Evolutionary conservation across 2,888 invertebrate species (phyloP).

Genomic region (Polyommatus icarus): DNA sequence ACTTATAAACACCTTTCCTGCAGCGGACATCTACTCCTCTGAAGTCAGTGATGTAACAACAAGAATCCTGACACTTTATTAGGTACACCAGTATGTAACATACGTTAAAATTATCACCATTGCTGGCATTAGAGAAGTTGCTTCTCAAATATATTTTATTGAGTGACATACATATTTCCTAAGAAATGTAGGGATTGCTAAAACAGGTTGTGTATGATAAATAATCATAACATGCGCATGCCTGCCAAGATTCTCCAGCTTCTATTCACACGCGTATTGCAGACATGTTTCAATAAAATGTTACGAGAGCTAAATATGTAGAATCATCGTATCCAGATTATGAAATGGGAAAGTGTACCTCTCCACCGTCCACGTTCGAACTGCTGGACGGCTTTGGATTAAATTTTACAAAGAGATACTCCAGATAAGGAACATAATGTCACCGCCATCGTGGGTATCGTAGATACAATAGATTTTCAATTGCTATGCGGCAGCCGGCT

Average conservation of each 20-base stretch:
- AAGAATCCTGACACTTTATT: conserved; percentile 30
- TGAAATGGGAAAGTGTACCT: too few species aligned
- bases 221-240: conserved; percentile 33
- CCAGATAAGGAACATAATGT: too few species aligned
- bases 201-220: conserved; percentile 30
- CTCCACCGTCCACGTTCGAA: too few species aligned
- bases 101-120: conserved; percentile 28
- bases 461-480: too few species aligned
- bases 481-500: too few species aligned
- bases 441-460: too few species aligned
- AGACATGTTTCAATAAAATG: conserved; percentile 17
- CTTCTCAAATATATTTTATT: conserved; percentile 29
- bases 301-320: background rate
- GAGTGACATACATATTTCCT: conserved; percentile 33
- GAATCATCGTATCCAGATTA: background rate
- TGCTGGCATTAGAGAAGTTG: conserved; percentile 32
- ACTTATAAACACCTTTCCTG: background rate
- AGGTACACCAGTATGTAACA: conserved; percentile 9
- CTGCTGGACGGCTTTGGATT: too few species aligned
- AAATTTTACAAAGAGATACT: too few species aligned
- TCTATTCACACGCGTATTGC: conserved; percentile 28
- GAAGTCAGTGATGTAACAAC: background rate
- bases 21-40: background rate
- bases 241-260: conserved; percentile 34
- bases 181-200: conserved; percentile 34